Base-by-base conservation (phyloP, 2,888 invertebrate genomes). In the Sphinx pinastri region DNA sequence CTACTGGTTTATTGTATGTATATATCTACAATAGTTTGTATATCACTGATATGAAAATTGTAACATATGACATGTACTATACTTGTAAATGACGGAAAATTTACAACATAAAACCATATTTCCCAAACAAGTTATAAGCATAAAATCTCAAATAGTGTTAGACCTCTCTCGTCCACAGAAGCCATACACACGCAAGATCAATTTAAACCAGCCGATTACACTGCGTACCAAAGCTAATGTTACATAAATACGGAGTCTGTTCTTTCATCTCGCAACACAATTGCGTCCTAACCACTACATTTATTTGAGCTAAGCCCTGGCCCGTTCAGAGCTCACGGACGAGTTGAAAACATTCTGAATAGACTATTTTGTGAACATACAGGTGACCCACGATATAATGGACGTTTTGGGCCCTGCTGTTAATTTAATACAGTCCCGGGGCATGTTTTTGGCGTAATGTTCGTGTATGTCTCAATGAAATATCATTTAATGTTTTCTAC, bases 401-500 rank as follows among this genome's bases (percentile, higher is more conserved):
- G 19, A 47, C 47, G 19, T 12, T 47, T 63, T 19, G 13, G 60
- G 0, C 47, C 45, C n/a, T 19, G 16, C 19, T 19, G 16, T 47
- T 63, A 63, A 63, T 63, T 49, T 63, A 63, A 63, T 63, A 49
- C 12, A 47, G 19, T 63, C 63, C 11, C 60, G 4, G 16, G 63
- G 47, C 47, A 47, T 63, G 19, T 63, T 63, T 58, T 63, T 63
- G 49, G 63, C 19, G 60, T 19, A 16, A 63, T 63, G 12, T 49
- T 45, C 8, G 4, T 58, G 38, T 14, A 57, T 31, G 57, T 12
- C n/a, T n/a, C n/a, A n/a, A 25, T n/a, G 49, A n/a, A 49, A 63
- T 47, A 63, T 14, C 0, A 16, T 25, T 25, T 12, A n/a, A 16
- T 54, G 16, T n/a, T 54, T 16, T 16, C 54, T 38, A 25, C 25